A percentile compares a stretch with the other conserved stretches of the same genome.
Conservation (phyloP, 2,888 invertebrate genomes). For the Atrina japonica region DNA sequence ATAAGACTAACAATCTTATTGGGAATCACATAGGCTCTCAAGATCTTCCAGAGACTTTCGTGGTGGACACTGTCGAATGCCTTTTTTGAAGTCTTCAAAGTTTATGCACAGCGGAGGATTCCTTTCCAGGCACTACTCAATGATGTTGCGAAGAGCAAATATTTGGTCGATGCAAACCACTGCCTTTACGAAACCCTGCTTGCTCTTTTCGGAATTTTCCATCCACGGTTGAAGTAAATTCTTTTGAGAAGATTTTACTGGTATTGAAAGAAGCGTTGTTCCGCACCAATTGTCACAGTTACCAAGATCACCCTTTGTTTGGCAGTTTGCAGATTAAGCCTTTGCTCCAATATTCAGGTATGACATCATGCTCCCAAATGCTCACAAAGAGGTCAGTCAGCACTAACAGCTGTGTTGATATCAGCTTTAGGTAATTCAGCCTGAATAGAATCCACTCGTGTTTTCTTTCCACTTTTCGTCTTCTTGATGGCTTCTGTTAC, state of each 20-base stretch:
- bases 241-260: slow-evolving; percentile 14
- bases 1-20: slow-evolving; percentile 13
- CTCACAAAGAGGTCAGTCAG: background rate
- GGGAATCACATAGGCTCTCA: slow-evolving; percentile 28
- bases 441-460: slow-evolving; percentile 1
- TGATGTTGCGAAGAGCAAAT: slow-evolving; percentile 35
- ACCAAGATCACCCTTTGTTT: slow-evolving; percentile 10
- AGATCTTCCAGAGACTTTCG: slow-evolving; percentile 9
- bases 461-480: slow-evolving; percentile 1
- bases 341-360: background rate
- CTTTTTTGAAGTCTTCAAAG: slow-evolving; percentile 47
- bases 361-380: slow-evolving; percentile 4
- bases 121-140: slow-evolving; percentile 44
- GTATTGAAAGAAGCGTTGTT: slow-evolving; percentile 6
- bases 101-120: slow-evolving; percentile 38
- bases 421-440: slow-evolving; percentile 13
- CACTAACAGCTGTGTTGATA: background rate
- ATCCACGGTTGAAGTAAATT: slow-evolving; percentile 4
- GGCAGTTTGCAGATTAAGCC: background rate
- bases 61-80: no score
- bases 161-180: slow-evolving; percentile 2
- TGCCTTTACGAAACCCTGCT: slow-evolving; percentile 33
- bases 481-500: background rate
- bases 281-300: background rate
- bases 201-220: slow-evolving; percentile 6